Evolutionary conservation across 1,140 invertebrate genomes (phyloP).

Genomic region (Bombyx mori): DNA sequence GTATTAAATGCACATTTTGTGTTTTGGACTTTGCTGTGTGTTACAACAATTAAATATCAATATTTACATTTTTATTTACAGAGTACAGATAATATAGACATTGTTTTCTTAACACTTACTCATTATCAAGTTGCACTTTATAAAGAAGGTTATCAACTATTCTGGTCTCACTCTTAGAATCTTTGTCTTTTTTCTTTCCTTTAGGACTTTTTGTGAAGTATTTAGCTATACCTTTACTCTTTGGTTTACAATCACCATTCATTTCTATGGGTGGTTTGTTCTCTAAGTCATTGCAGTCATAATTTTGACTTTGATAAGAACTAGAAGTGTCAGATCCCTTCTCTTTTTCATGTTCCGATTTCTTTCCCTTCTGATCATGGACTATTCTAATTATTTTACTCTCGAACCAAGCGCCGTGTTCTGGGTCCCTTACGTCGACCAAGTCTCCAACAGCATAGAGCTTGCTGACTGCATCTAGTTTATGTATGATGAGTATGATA

Average conservation of each 20-base stretch:
- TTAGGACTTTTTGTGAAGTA: slow-evolving; percentile 37
- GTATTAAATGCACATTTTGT: not conserved
- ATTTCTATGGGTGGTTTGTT: slow-evolving; percentile 27
- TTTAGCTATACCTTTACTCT: slow-evolving; percentile 36
- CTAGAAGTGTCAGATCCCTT: no score
- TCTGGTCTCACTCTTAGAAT: slow-evolving; percentile 15
- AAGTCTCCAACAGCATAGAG: slow-evolving; percentile 79
- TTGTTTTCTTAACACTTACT: slow-evolving; percentile 33
- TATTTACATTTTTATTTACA: not conserved
- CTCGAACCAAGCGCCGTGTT: slow-evolving; percentile 77
- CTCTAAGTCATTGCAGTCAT: slow-evolving; percentile 22
- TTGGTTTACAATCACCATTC: slow-evolving; percentile 19
- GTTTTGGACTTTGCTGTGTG: not conserved
- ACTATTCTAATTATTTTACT: slow-evolving; percentile 69
- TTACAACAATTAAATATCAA: not conserved
- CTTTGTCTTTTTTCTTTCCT: slow-evolving; percentile 20
- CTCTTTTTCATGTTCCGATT: no score
- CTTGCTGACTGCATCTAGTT: slow-evolving; percentile 63
- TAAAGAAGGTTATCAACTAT: slow-evolving; percentile 49
- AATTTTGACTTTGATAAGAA: no score
- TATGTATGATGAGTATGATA: no score
- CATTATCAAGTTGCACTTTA: slow-evolving; percentile 61
- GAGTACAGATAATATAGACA: slow-evolving; percentile 3
- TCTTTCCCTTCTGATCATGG: slow-evolving; percentile 20
- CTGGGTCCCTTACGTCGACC: slow-evolving; percentile 76